Evolutionary conservation across 2,888 invertebrate species (phyloP), one percentile per base, ranked within the genome.

Genomic region (Ornithoptera priamus): DNA sequence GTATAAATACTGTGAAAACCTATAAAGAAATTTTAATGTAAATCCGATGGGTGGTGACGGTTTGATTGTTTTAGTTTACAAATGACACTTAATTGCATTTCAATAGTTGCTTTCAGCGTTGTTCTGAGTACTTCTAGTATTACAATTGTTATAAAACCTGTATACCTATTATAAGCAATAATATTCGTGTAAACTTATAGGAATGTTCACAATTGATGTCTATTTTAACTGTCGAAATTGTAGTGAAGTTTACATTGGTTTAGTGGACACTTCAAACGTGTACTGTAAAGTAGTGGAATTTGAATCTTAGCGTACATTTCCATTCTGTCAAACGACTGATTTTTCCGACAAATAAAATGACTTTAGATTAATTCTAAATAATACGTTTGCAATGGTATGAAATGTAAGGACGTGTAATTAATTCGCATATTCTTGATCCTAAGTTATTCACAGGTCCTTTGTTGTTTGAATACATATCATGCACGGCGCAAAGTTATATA

Each of bases 401-500:
- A 62, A n/a, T 39, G 63, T n/a, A 56, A 58, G 24, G 50, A 63
- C 59, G 20, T 62, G 36, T 62, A 59, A 17, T 24, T 63, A 18
- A 36, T 30, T 65, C 46, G 66, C 59, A 62, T 20, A 8, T 24
- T 62, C 39, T 59, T 30, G 17, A 57, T 39, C 10, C 39, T 65
- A 53, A n/a, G 57, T 20, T 63, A 42, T 61, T 39, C 67, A 68
- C 69, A 67, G 57, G 62, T 20, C 56, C 71, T 71, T 69, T 62
- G 68, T 68, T 70, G 70, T 67, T 67, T 71, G 62, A 56, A 69
- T 75, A 91, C 91, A 91, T 91, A 91, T 91, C 91, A 91, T 87
- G 88, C 90, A 88, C 85, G 87, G 89, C 85, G 76, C 80, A 78
- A 78, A 76, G 73, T 79, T 77, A 78, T 71, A 75, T 78, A 75